Percentiles rank a stretch among this genome's conserved stretches.
phyloP scores from a whole-genome alignment of 2,797 vertebrate species.

The Sciaenops ocellatus region DNA sequence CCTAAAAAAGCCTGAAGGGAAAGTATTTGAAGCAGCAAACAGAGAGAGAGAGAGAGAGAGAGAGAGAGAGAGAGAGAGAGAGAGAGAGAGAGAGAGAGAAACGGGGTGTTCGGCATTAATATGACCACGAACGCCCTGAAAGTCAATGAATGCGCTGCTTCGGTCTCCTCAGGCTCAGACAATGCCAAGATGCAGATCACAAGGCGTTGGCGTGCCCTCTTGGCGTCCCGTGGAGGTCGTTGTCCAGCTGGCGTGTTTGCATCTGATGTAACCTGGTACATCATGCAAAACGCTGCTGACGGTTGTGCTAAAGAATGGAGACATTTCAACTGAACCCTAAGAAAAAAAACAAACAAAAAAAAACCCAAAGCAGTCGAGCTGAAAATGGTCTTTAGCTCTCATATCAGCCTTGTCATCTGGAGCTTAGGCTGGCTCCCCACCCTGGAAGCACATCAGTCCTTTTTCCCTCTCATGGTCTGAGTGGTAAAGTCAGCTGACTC shows the following conservation, averaged over 20 bases:
- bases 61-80: neutral
- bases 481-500: constrained; percentile 28
- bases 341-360: neutral
- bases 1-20: constrained; percentile 21
- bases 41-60: neutral
- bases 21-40: constrained; percentile 31
- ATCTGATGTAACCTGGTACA: constrained; percentile 29
- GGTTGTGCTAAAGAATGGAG: neutral
- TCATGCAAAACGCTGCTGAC: constrained; percentile 37
- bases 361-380: constrained; percentile 33
- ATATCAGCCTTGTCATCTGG: constrained; percentile 43
- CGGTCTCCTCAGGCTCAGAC: constrained; percentile 31
- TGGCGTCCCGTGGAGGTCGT: constrained; percentile 42
- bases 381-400: constrained; percentile 50
- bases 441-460: constrained; percentile 25
- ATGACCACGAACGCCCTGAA: constrained; percentile 19
- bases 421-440: constrained; percentile 28
- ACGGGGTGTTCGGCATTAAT: constrained; percentile 27
- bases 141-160: constrained; percentile 53
- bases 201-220: constrained; percentile 28
- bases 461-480: constrained; percentile 15
- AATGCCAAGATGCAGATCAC: constrained; percentile 33
- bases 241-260: constrained; percentile 57
- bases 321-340: neutral
- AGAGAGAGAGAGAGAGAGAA: neutral